phyloP scores from a whole-genome alignment of 2,797 vertebrate genomes.

The Megaceryle alcyon region DNA sequence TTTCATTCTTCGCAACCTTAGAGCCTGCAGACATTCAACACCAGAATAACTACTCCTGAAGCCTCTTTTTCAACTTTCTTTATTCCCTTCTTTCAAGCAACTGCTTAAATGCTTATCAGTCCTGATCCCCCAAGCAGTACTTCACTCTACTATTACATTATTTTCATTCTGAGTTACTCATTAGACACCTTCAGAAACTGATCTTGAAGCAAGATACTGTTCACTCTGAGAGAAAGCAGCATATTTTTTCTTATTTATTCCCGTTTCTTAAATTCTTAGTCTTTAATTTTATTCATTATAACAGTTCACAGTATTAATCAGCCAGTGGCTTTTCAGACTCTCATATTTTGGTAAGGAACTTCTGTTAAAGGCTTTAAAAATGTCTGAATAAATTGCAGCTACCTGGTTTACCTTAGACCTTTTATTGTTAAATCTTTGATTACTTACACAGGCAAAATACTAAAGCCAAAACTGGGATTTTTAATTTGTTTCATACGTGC shows the following conservation, averaged over 20 bases:
- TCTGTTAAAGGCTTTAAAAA: background rate
- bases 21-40: background rate
- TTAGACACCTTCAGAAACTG: background rate
- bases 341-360: background rate
- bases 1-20: background rate
- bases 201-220: background rate
- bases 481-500: background rate
- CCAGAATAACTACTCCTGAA: background rate
- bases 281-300: background rate
- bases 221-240: background rate
- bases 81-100: background rate
- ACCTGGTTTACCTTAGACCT: background rate
- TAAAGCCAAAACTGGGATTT: background rate
- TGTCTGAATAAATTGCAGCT: background rate
- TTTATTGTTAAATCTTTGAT: conserved; percentile 3
- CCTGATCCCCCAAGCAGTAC: background rate
- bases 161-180: background rate
- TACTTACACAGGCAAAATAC: background rate
- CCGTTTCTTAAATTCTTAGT: background rate
- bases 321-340: background rate
- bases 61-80: background rate
- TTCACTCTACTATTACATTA: background rate
- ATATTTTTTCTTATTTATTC: background rate
- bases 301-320: background rate
- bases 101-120: background rate